These are phyloP conservation scores for Tyrophagus putrescentiae DNA, from an alignment of 1,140 invertebrate genomes.

Conservation along the genomic window DNA sequence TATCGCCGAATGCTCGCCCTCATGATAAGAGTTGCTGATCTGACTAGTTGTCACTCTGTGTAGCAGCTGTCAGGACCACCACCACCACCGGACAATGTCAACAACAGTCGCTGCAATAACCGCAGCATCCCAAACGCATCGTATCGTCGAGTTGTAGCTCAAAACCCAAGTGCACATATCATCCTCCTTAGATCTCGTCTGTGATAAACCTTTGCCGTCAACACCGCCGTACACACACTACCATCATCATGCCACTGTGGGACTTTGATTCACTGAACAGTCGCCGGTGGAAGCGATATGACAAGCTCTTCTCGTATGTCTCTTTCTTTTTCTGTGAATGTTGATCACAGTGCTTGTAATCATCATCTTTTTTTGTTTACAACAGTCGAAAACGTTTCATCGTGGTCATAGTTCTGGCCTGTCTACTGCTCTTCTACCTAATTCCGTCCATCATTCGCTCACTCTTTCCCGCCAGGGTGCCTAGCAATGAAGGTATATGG, in stretches of 20 bases:
- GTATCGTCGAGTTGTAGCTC: no score
- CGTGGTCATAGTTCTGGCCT: slow-evolving; percentile 42
- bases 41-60: no score
- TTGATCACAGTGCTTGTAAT: neutral
- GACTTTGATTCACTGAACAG: neutral
- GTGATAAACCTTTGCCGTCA: no score
- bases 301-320: slow-evolving; percentile 17
- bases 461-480: slow-evolving; percentile 31
- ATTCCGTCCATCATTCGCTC: slow-evolving; percentile 47
- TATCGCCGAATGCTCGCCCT: no score
- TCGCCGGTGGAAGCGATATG: slow-evolving; percentile 55
- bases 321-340: neutral
- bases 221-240: no score
- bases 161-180: no score
- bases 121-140: no score
- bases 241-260: slow-evolving; percentile 3
- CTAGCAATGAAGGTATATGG: neutral
- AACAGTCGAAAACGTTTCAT: slow-evolving; percentile 49
- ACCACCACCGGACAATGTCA: no score
- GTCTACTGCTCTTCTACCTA: slow-evolving; percentile 47
- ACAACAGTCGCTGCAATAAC: no score
- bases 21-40: no score
- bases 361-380: slow-evolving; percentile 16
- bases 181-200: no score
- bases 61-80: no score